These are phyloP conservation scores for Hoplodrina ambigua DNA, from an alignment of 2,888 invertebrate genomes.

Conservation along the genomic window DNA sequence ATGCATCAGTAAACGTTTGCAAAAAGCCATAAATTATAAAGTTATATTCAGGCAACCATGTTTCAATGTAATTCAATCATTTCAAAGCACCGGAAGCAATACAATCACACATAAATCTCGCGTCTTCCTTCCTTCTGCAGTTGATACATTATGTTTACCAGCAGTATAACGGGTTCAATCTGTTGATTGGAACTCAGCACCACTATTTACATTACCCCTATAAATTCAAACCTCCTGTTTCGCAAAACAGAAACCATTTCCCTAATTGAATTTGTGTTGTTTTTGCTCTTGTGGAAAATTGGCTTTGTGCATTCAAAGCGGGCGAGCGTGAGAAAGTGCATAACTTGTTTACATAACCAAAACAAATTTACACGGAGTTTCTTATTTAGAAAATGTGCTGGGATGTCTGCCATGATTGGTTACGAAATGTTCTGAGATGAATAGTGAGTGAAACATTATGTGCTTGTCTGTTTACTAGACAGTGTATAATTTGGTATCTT, in stretches of 20 bases:
- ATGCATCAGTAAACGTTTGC: constrained; percentile 11
- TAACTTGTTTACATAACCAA: constrained; percentile 75
- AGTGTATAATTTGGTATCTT: constrained; percentile 52
- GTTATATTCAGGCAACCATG: constrained; percentile 29
- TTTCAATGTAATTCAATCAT: constrained; percentile 57
- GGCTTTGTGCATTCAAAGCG: constrained; percentile 82
- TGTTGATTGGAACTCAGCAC: constrained; percentile 78
- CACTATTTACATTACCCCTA: constrained; percentile 79
- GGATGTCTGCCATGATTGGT: constrained; percentile 71
- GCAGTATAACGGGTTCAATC: constrained; percentile 71
- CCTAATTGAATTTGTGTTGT: constrained; percentile 89
- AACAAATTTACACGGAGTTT: constrained; percentile 71
- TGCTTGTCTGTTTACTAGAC: constrained; percentile 49
- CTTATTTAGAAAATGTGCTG: constrained; percentile 73
- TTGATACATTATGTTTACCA: constrained; percentile 67
- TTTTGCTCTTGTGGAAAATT: constrained; percentile 86
- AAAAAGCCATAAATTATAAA: constrained; percentile 30
- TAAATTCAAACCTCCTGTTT: constrained; percentile 81
- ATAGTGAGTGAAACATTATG: constrained; percentile 56
- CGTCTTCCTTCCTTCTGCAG: constrained; percentile 49
- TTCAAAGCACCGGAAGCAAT: constrained; percentile 62
- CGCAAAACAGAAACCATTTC: constrained; percentile 81
- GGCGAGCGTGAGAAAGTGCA: constrained; percentile 85
- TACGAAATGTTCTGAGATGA: constrained; percentile 40
- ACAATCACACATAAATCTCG: constrained; percentile 62